Evolutionary conservation across 2,113 vertebrate genomes (phyloP).

Genomic region (Pterocles orientalis): DNA sequence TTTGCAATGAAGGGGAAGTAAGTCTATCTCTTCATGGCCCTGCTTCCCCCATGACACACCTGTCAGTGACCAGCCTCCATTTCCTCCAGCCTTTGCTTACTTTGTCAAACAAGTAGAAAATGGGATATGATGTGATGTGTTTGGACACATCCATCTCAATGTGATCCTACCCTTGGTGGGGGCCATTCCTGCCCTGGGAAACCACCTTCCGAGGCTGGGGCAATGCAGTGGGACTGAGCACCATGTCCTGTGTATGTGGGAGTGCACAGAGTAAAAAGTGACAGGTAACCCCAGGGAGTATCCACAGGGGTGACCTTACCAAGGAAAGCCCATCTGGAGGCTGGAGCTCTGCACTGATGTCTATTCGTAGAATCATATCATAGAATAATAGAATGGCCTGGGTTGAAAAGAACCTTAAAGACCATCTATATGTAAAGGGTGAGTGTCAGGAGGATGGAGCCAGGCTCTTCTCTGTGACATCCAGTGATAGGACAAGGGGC

Average conservation of each 20-base stretch:
- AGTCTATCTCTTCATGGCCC: not conserved
- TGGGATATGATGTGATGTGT: not conserved
- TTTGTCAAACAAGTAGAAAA: not conserved
- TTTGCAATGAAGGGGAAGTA: not conserved
- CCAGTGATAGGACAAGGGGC: too few relatives aligned
- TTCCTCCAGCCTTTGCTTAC: not conserved
- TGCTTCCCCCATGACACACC: not conserved
- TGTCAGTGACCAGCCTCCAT: accelerated
- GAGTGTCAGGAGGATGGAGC: too few relatives aligned
- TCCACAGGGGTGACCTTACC: not conserved
- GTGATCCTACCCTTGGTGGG: not conserved
- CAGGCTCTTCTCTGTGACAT: too few relatives aligned
- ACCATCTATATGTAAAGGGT: too few relatives aligned
- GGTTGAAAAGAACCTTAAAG: too few relatives aligned
- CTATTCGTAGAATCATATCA: not conserved
- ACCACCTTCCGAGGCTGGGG: not conserved
- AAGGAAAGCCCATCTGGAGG: not conserved
- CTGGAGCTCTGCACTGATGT: not conserved
- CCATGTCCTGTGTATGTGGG: too few relatives aligned
- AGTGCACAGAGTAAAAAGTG: not conserved
- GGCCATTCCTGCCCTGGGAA: not conserved
- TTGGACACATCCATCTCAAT: accelerated
- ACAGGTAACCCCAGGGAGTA: too few relatives aligned
- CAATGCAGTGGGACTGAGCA: not conserved
- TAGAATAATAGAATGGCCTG: too few relatives aligned